Evolutionary conservation across 92 coral and sea anemone genomes (phyloP), one percentile per base, ranked within the genome.

Genomic region (Palythoa caribaeorum): DNA sequence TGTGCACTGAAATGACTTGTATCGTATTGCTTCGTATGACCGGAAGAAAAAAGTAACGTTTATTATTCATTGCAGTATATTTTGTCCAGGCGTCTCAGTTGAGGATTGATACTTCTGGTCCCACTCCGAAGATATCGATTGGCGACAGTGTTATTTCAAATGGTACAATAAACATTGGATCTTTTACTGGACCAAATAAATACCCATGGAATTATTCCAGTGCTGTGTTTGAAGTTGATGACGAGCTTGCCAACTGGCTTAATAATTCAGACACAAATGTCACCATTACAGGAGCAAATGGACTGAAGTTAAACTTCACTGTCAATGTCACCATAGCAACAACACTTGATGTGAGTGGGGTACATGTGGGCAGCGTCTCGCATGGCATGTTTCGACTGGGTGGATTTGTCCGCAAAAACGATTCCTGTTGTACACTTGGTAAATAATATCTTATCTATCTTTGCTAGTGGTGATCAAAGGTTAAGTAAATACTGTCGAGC

Each of bases 341-440:
- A 12, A 38, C 15, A 15, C 72, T 95, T 11, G 92, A 93, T 36
- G 87, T 95, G 68, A 93, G 94, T 52, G 98, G 98, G 39, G 38
- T 66, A 47, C 83, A 68, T 39, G 89, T 88, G 38, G 69, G 11
- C 9, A 72, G 50, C 2, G 15, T 47, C 12, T 21, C 74, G 2
- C 40, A 60, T 21, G 91, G 85, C 59, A 55, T 93, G 85, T 94
- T 90, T 73, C 51, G 84, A 57, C 77, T 91, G 16, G 98, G 98
- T 10, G 98, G 98, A 51, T 95, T 95, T 79, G 89, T 95, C 1
- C 94, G 98, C 38, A 53, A 77, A 20, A 95, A 92, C 81, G 87
- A 90, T 52, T 91, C 98, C 0, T 95, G 98, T 21, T 95, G 98
- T 53, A 85, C 90, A 13, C 79, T 93, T 15, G 98, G 98, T 94